Conservation (phyloP, 2,113 vertebrate species). For the Rhinolophus ferrumequinum region DNA sequence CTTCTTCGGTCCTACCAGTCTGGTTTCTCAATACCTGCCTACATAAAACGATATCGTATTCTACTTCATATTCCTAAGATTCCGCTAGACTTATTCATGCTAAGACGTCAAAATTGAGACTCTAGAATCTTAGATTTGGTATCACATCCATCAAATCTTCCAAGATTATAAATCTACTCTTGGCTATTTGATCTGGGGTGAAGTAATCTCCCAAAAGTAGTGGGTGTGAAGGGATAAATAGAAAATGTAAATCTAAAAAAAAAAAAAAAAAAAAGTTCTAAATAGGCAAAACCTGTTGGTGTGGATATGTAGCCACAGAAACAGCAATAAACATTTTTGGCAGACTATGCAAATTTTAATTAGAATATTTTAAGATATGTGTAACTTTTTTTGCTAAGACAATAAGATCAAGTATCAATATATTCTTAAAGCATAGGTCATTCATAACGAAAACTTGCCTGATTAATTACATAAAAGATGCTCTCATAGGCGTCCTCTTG, state of each 20-base stretch:
- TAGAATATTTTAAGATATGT: neutral
- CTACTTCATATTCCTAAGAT: neutral
- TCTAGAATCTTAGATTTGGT: neutral
- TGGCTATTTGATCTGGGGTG: neutral
- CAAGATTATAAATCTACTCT: neutral
- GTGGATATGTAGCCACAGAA: neutral
- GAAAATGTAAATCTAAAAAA: neutral
- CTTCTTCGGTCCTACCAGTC: neutral
- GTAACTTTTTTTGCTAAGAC: constrained; percentile 37
- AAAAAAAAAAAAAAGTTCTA: neutral
- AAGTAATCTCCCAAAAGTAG: neutral
- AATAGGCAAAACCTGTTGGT: neutral
- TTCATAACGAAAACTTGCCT: constrained; percentile 86
- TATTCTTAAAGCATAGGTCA: neutral
- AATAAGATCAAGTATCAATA: neutral
- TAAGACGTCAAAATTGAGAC: neutral
- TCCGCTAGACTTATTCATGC: neutral
- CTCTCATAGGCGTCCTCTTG: constrained; percentile 90
- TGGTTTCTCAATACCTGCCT: neutral
- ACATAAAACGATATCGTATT: neutral
- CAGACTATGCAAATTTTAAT: neutral
- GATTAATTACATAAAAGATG: constrained; percentile 92
- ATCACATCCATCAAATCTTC: neutral
- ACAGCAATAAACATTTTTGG: neutral
- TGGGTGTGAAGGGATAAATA: neutral